A percentile compares a stretch with the other conserved stretches of the same genome.
phyloP scores from a whole-genome alignment of 2,888 invertebrate species.

The Argyresthia goedartella region DNA sequence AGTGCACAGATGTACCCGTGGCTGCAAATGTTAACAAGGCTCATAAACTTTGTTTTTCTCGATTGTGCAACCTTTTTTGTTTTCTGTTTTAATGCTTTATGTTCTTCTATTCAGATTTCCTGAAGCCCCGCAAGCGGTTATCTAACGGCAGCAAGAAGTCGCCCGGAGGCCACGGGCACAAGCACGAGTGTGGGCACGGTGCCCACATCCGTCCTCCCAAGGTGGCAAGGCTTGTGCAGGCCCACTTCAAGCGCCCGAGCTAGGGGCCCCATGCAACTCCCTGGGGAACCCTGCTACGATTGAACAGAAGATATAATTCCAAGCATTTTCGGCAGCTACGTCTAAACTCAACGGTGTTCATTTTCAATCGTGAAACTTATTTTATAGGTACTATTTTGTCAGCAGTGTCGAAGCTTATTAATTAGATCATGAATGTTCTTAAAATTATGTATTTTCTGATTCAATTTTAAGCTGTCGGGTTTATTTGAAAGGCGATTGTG shows the following conservation, averaged over 20 bases:
- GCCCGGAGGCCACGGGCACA: slow-evolving; percentile 44
- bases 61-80: neutral
- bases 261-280: slow-evolving; percentile 25
- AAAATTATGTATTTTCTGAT: slow-evolving; percentile 11
- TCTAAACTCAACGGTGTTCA: neutral
- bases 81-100: neutral
- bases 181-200: slow-evolving; percentile 57
- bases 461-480: slow-evolving; percentile 24
- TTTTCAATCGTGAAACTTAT: slow-evolving; percentile 1
- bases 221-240: slow-evolving; percentile 51
- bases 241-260: slow-evolving; percentile 56
- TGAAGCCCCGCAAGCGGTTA: slow-evolving; percentile 75
- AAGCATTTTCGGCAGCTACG: neutral
- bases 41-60: slow-evolving; percentile 8
- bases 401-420: neutral
- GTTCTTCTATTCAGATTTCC: slow-evolving; percentile 70
- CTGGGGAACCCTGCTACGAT: slow-evolving; percentile 16
- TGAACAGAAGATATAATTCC: slow-evolving; percentile 22
- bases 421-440: slow-evolving; percentile 1
- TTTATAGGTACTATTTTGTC: neutral
- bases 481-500: slow-evolving; percentile 32
- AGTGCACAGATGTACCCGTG: slow-evolving; percentile 18
- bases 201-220: slow-evolving; percentile 62
- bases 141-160: slow-evolving; percentile 62
- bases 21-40: slow-evolving; percentile 25